A percentile compares a stretch with the other conserved stretches of the same genome.
These are phyloP conservation scores for Sphinx pinastri DNA, from an alignment of 2,888 invertebrate species.

Conservation along the genomic window DNA sequence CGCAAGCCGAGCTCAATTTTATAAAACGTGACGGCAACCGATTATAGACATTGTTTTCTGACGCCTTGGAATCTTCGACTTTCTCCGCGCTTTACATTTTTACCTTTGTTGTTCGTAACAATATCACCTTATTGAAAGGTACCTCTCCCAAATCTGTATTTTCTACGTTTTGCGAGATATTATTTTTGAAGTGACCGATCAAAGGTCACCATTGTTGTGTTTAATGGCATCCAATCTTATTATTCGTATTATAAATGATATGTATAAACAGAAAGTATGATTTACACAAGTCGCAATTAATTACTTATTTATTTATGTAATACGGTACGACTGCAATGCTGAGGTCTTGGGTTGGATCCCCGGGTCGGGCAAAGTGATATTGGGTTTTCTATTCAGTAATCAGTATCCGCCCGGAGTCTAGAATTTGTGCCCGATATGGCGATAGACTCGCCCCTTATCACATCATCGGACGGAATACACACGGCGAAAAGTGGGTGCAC, in stretches of 20 bases:
- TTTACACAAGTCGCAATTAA: background rate
- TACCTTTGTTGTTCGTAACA: slow-evolving; percentile 33
- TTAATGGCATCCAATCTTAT: background rate
- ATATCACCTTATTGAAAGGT: slow-evolving; percentile 20
- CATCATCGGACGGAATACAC: too few relatives aligned
- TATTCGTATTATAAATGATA: background rate
- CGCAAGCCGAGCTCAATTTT: slow-evolving; percentile 44
- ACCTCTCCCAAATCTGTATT: background rate
- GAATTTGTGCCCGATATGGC: too few relatives aligned
- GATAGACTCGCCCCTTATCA: too few relatives aligned
- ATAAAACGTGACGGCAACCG: slow-evolving; percentile 67
- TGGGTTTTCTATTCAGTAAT: too few relatives aligned
- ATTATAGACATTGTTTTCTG: slow-evolving; percentile 67
- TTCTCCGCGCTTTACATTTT: slow-evolving; percentile 48
- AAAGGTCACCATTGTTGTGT: slow-evolving; percentile 3
- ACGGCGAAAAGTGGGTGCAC: too few relatives aligned
- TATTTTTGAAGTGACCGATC: slow-evolving; percentile 11
- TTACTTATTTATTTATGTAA: too few relatives aligned
- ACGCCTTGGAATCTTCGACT: slow-evolving; percentile 53
- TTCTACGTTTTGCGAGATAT: background rate
- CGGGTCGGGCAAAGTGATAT: too few relatives aligned
- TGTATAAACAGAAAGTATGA: too few relatives aligned
- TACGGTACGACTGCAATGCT: too few relatives aligned
- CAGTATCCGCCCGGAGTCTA: too few relatives aligned
- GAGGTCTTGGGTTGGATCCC: too few relatives aligned